Evolutionary conservation across 2,888 invertebrate species (phyloP), one percentile per base, ranked within the genome.

Genomic region (Drosophila cognata): DNA sequence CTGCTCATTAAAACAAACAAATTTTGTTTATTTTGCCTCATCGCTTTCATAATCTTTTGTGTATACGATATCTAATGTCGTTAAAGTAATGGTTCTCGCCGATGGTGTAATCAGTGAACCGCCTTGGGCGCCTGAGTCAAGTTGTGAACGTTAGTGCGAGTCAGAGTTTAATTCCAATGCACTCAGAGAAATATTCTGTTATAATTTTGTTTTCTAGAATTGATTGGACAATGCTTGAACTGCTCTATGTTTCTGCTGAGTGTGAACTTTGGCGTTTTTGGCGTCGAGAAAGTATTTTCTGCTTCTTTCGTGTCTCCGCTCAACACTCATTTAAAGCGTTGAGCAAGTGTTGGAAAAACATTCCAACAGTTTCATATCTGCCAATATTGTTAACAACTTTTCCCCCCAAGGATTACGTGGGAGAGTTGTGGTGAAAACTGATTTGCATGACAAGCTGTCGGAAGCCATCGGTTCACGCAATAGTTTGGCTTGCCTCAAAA

Each of bases 381-480:
- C 52, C 64, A 58, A 65, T 71, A 38, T 59, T 71, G 77, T 65
- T 71, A 52, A 33, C 46, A 51, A 43, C 46, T 55, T 74, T 65
- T 63, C n/a, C 41, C 43, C 51, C 36, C 35, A 61, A 71, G 57
- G 59, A 68, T 68, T 68, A 71, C 31, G 6, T 41, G 10, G 57
- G 33, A 46, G 21, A 46, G 38, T 38, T 61, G 58, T 57, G 29
- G 43, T 41, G 18, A 48, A 79, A 89, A 52, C 73, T 75, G 75
- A 88, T 85, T 85, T 89, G 81, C 88, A 89, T 89, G 86, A 77
- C 88, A 82, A 80, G 73, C 81, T 89, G 85, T 80, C 85, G 85
- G 85, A 85, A 85, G 88, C 75, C 50, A 58, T 69, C 58, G 65
- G 71, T 80, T 82, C 90, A 84, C 86, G 84, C 89, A 89, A 84